Evolutionary conservation across 2,797 vertebrate genomes (phyloP), one percentile per base, ranked within the genome.

Genomic region (Thaleichthys pacificus): DNA sequence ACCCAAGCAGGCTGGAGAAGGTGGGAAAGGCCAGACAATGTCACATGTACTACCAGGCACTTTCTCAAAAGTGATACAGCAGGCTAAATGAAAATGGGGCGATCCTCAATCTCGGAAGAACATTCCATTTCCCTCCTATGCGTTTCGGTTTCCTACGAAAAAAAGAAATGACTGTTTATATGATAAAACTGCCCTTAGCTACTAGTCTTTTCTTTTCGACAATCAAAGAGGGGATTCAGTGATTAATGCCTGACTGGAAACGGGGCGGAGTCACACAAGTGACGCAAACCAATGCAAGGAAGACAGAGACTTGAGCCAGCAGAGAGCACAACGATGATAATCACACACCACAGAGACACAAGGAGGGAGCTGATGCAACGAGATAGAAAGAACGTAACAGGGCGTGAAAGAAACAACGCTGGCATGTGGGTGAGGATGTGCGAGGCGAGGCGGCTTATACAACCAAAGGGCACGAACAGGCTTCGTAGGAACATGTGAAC

Each of bases 231-330:
- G 51, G 21, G 69, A 78, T 71, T 70, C 62, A 12, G 22, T 75
- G 71, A 76, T 75, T 62, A 72, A 77, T 28, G 22, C 32, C 58
- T 62, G 49, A 77, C 69, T 51, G 57, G 57, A 65, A 26, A 32
- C 24, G 66, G 9, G 77, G 32, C 15, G 19, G 67, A 63, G 64
- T 42, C 72, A 42, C 77, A 32, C 21, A 63, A 71, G 71, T 68
- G 90, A 92, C 47, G 89, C 88, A 91, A 92, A 91, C 84, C 80
- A 82, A 77, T 76, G 90, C 83, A 90, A 90, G 82, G 77, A 82
- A 87, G 80, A 84, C 82, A 72, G 57, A 71, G 70, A 78, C 75
- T 60, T 70, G 11, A 61, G 70, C 76, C 82, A 79, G 70, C 22
- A 67, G 64, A 68, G 77, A 78, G 68, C 80, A 62, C 72, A 74